phyloP scores from a whole-genome alignment of 2,113 vertebrate genomes.

The Cinclus mexicanus region DNA sequence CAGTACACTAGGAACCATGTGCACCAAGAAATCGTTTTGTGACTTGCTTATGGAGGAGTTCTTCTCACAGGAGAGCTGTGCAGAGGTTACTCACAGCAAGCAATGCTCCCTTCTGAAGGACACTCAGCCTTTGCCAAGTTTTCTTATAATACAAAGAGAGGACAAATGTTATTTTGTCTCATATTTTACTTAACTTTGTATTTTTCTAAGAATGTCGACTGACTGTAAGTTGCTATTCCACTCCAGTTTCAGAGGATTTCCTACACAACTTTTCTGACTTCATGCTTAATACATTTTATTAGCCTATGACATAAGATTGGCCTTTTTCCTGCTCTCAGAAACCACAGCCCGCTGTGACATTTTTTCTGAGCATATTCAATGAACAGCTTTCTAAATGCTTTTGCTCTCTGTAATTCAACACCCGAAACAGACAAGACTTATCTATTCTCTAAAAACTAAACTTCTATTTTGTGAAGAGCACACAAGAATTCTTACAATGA shows the following conservation, averaged over 20 bases:
- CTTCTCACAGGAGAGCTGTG: background rate
- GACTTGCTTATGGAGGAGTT: background rate
- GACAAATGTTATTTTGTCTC: background rate
- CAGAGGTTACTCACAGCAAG: background rate
- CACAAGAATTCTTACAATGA: background rate
- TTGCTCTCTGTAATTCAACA: background rate
- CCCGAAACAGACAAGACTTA: background rate
- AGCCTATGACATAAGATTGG: constrained; percentile 26
- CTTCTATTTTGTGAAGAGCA: background rate
- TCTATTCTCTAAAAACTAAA: background rate
- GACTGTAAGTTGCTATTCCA: background rate
- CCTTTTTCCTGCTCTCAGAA: constrained; percentile 22
- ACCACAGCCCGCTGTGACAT: background rate
- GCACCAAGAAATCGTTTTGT: background rate
- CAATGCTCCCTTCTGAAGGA: background rate
- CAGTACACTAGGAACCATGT: background rate
- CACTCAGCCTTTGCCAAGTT: background rate
- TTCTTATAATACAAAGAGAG: background rate
- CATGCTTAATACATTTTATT: constrained; percentile 37
- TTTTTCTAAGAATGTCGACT: background rate
- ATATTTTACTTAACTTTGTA: background rate
- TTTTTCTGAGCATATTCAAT: background rate
- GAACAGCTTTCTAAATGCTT: background rate
- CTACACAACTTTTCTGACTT: constrained; percentile 23
- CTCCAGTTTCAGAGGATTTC: constrained; percentile 10